Conservation (phyloP, 2,797 vertebrate genomes). For the Pangasius larnaudii region DNA sequence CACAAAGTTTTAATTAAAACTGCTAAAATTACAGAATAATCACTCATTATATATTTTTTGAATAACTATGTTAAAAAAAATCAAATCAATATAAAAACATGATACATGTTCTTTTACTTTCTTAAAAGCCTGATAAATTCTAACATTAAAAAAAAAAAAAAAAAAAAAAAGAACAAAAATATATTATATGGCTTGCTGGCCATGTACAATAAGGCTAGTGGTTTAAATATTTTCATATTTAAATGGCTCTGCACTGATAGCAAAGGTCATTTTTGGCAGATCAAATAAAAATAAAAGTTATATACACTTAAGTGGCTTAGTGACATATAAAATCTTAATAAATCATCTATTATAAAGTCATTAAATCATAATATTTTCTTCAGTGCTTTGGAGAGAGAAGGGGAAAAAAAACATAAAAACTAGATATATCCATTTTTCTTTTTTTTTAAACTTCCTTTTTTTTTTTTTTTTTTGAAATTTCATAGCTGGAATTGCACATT, state of each 20-base stretch:
- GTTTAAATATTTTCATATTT: constrained; percentile 62
- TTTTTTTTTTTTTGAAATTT: not conserved
- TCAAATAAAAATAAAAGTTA: constrained; percentile 68
- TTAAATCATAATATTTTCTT: constrained; percentile 72
- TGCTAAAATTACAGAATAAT: constrained; percentile 67
- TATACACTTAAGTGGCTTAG: constrained; percentile 77
- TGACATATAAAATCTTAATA: constrained; percentile 73
- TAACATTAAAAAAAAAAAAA: constrained; percentile 48
- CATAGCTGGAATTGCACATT: constrained; percentile 13
- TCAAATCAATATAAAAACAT: constrained; percentile 76
- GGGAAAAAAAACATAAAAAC: constrained; percentile 59
- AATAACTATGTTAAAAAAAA: constrained; percentile 62
- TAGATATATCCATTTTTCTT: not conserved
- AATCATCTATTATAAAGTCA: constrained; percentile 76
- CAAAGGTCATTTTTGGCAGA: constrained; percentile 66
- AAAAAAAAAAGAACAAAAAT: constrained; percentile 27
- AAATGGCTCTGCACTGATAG: constrained; percentile 66
- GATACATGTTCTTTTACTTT: constrained; percentile 66
- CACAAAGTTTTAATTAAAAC: constrained; percentile 64
- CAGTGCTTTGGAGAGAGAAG: constrained; percentile 75
- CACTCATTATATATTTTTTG: constrained; percentile 60
- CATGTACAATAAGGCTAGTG: constrained; percentile 55
- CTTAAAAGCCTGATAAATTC: constrained; percentile 66
- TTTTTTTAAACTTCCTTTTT: not conserved
- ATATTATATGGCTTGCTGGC: constrained; percentile 61